Evolutionary conservation across 2,797 vertebrate species (phyloP).

Genomic region (Notolabrus celidotus): DNA sequence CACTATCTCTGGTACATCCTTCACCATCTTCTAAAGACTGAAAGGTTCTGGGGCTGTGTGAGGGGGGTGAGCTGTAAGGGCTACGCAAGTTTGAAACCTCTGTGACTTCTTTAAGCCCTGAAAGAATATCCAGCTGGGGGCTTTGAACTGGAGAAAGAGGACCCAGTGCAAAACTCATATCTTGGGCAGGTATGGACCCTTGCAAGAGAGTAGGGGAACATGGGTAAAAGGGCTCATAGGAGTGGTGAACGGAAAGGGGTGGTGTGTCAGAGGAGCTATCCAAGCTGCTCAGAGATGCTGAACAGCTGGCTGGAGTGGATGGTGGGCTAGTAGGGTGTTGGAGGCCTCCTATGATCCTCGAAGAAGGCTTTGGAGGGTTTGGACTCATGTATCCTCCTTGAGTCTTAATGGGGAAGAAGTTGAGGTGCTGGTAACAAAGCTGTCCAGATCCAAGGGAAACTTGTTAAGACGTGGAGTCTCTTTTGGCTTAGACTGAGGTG

Average conservation of each 20-base stretch:
- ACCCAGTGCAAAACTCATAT: slow-evolving; percentile 57
- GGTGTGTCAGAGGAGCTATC: slow-evolving; percentile 71
- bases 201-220: slow-evolving; percentile 38
- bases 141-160: slow-evolving; percentile 69
- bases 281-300: slow-evolving; percentile 67
- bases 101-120: slow-evolving; percentile 77
- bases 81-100: slow-evolving; percentile 35
- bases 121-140: slow-evolving; percentile 70
- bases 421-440: slow-evolving; percentile 52
- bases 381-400: slow-evolving; percentile 22
- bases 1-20: slow-evolving; percentile 66
- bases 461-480: slow-evolving; percentile 83
- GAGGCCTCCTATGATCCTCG: slow-evolving; percentile 55
- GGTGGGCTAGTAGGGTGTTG: slow-evolving; percentile 59
- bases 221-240: slow-evolving; percentile 13
- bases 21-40: background rate
- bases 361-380: slow-evolving; percentile 38
- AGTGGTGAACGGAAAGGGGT: slow-evolving; percentile 32
- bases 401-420: slow-evolving; percentile 35
- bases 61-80: slow-evolving; percentile 43
- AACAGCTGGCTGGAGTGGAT: slow-evolving; percentile 61
- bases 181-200: slow-evolving; percentile 61
- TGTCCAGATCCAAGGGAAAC: slow-evolving; percentile 85
- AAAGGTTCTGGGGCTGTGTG: slow-evolving; percentile 19
- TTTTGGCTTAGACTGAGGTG: slow-evolving; percentile 67